Base-by-base conservation (phyloP, 2,888 invertebrate species). In the Thalpophila matura region DNA sequence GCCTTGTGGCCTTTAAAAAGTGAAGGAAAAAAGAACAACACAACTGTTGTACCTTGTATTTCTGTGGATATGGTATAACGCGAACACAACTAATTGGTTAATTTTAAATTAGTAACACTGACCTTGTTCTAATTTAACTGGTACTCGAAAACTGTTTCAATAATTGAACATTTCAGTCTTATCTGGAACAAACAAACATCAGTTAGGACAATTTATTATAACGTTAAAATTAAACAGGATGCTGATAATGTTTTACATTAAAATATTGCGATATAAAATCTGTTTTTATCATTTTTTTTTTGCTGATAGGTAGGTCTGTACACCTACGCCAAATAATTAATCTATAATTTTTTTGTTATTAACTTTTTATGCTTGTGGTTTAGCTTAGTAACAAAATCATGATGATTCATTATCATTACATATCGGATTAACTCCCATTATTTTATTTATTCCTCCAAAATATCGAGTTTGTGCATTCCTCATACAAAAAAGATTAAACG, bases 151-250 rank as follows among this genome's bases (percentile, higher is more conserved):
- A 71, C 40, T 38, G 57, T 72, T 76, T 78, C 68, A 84, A 71
- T 76, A 60, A 67, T 73, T 74, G 63, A 64, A 75, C 86, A 86
- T 87, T 77, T 80, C 87, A 84, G 77, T 57, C 59, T 79, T 74
- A 83, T 83, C 87, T 86, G 85, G 20, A 87, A 87, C 82, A 85
- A 86, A 66, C 55, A 77, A 67, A 69, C 37, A 60, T 26, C 20
- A 22, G 60, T 77, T 76, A 79, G 79, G 22, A 54, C 38, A 54
- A 54, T 26, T 20, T 53, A 22, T 27, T n/a, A n/a, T n/a, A n/a
- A n/a, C n/a, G n/a, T n/a, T 40, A 35, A 18, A 26, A 58, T 47
- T 54, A 46, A 38, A 43, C 47, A 69, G 57, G 74, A 65, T 63
- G 18, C 16, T 53, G 58, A 73, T 76, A 65, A 60, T 26, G 14